Conservation (phyloP, 23 tunicate genomes). For the Ciona savignyi region DNA sequence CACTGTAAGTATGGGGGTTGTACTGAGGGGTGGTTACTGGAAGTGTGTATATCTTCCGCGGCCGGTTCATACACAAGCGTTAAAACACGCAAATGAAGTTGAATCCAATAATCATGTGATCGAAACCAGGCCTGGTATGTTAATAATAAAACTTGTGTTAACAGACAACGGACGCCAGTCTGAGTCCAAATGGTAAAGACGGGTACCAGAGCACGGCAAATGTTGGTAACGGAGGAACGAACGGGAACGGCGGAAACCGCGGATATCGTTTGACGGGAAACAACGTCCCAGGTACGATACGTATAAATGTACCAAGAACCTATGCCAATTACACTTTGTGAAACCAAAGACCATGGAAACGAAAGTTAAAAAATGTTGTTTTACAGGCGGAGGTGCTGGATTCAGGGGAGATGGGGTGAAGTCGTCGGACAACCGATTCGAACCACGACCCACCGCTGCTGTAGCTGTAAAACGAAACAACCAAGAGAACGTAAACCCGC, state of each 20-base stretch:
- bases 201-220: constrained; percentile 37
- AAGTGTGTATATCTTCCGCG: too few relatives aligned
- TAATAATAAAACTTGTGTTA: neutral
- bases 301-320: too few relatives aligned
- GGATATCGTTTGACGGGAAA: constrained; percentile 53
- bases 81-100: too few relatives aligned
- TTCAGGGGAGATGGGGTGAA: constrained; percentile 52
- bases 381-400: constrained; percentile 83
- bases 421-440: constrained; percentile 75
- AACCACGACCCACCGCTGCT: constrained; percentile 54
- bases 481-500: constrained; percentile 24
- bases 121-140: too few relatives aligned
- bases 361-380: too few relatives aligned
- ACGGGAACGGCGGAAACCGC: constrained; percentile 90
- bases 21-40: too few relatives aligned
- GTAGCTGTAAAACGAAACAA: constrained; percentile 45
- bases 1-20: too few relatives aligned
- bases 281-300: constrained; percentile 76
- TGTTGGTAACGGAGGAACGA: constrained; percentile 79
- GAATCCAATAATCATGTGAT: too few relatives aligned
- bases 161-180: constrained; percentile 66
- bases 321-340: too few relatives aligned
- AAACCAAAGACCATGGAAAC: too few relatives aligned
- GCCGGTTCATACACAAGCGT: too few relatives aligned
- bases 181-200: constrained; percentile 58